phyloP scores from a whole-genome alignment of 2,113 vertebrate genomes.

The Propithecus coquereli region DNA sequence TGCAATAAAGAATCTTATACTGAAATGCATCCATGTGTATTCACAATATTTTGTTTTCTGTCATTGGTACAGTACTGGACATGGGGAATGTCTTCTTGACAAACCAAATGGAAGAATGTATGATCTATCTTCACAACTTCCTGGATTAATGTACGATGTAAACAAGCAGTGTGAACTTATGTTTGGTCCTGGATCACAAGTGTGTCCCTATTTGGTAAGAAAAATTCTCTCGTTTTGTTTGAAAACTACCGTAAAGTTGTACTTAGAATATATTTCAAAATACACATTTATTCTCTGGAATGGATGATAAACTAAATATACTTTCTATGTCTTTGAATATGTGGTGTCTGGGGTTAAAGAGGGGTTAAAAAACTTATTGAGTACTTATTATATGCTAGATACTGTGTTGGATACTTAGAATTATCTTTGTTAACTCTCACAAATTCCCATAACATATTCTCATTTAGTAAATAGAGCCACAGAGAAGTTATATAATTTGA shows the following conservation, averaged over 20 bases:
- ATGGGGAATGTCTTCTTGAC: slow-evolving; percentile 96
- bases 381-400: not conserved
- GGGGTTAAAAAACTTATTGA: not conserved
- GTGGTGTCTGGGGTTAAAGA: not conserved
- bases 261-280: not conserved
- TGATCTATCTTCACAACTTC: slow-evolving; percentile 89
- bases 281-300: not conserved
- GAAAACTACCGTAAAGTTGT: not conserved
- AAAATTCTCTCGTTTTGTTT: not conserved
- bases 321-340: not conserved
- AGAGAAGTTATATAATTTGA: not conserved
- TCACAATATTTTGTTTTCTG: slow-evolving; percentile 13
- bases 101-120: slow-evolving; percentile 90
- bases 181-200: slow-evolving; percentile 94
- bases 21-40: not conserved
- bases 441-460: not conserved
- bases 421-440: not conserved
- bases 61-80: slow-evolving; percentile 87
- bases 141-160: slow-evolving; percentile 92
- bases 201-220: slow-evolving; percentile 95
- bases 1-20: not conserved
- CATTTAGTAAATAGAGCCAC: not conserved
- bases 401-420: not conserved
- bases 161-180: slow-evolving; percentile 97
- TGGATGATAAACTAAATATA: not conserved